Base-by-base conservation (phyloP, 2,797 vertebrate species). In the Xiphorhynchus erythropygius region DNA sequence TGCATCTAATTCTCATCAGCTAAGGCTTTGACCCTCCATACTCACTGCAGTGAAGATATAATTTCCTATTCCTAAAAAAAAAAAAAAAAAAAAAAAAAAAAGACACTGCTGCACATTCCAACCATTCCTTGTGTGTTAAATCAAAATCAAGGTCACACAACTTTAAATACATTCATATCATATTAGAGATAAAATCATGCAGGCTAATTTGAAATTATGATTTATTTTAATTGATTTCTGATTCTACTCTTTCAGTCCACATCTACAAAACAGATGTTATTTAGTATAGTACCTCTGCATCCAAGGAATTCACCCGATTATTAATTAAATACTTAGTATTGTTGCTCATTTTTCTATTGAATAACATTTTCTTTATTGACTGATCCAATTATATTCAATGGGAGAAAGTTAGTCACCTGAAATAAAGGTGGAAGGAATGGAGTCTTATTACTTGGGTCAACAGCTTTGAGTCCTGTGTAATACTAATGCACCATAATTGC, bases 1-100 rank as follows among this genome's bases (percentile, higher is more conserved):
- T 96, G 87, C 92, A 84, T 96, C 87, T 90, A 82, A 91, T 95
- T 97, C 78, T 94, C 94, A 94, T 92, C 87, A 94, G 50, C 89
- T 74, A 79, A 94, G 67, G 24, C 63, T 94, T 89, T 90, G 87
- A 90, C 91, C 93, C 82, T 92, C 69, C n/a, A 35, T 84, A 86
- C 62, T 94, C 41, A 74, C 79, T 71, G 30, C 35, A 91, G 6
- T 41, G 28, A 94, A 86, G 62, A 87, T 25, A 63, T 44, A 71
- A 86, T 80, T 88, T 94, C n/a, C 27, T 75, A 76, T 81, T 73
- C 18, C 7, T 42, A 33, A 63, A 67, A 82, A 79, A 56, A 27
- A 37, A 9, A 16, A 24, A n/a, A 42, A 8, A 64, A 63, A 82
- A 79, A 52, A 21, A 37, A 8, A 14, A 22, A 30, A 44, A 8